phyloP scores from a whole-genome alignment of 2,888 invertebrate species.

The Pandemis cinnamomeana region DNA sequence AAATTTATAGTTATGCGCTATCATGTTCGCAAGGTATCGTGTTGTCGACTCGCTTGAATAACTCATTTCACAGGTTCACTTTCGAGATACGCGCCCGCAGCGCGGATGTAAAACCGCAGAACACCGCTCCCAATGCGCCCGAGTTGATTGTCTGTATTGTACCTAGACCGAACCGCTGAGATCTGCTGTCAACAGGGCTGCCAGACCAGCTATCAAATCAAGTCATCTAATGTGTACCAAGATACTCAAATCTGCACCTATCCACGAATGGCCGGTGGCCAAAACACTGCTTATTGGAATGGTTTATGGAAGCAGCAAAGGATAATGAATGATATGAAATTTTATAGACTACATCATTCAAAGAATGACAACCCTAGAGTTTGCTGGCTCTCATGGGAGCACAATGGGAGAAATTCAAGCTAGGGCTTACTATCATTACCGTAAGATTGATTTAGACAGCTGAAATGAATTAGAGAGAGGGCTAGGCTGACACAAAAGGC shows the following conservation, averaged over 20 bases:
- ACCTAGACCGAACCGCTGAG: slow-evolving; percentile 46
- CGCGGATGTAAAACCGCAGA: slow-evolving; percentile 72
- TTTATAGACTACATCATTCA: background rate
- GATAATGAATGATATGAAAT: background rate
- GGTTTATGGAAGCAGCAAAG: too few species aligned
- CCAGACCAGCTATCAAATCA: background rate
- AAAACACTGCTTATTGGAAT: background rate
- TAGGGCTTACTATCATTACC: slow-evolving; percentile 59
- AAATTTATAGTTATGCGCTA: slow-evolving; percentile 37
- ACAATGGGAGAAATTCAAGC: slow-evolving; percentile 60
- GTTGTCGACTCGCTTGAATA: slow-evolving; percentile 76
- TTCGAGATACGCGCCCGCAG: slow-evolving; percentile 71
- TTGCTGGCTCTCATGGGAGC: slow-evolving; percentile 50
- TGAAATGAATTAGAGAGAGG: slow-evolving; percentile 59
- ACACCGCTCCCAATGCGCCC: slow-evolving; percentile 60
- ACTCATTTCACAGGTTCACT: slow-evolving; percentile 80
- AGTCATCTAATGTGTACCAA: background rate
- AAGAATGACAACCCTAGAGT: slow-evolving; percentile 30
- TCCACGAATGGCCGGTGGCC: background rate
- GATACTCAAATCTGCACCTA: background rate
- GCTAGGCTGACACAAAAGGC: slow-evolving; percentile 54
- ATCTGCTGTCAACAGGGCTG: slow-evolving; percentile 46
- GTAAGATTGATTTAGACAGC: slow-evolving; percentile 61
- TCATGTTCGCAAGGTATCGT: slow-evolving; percentile 66
- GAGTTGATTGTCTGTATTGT: slow-evolving; percentile 57